phyloP scores from a whole-genome alignment of 2,888 invertebrate species.

The Zygogramma bicolorata region DNA sequence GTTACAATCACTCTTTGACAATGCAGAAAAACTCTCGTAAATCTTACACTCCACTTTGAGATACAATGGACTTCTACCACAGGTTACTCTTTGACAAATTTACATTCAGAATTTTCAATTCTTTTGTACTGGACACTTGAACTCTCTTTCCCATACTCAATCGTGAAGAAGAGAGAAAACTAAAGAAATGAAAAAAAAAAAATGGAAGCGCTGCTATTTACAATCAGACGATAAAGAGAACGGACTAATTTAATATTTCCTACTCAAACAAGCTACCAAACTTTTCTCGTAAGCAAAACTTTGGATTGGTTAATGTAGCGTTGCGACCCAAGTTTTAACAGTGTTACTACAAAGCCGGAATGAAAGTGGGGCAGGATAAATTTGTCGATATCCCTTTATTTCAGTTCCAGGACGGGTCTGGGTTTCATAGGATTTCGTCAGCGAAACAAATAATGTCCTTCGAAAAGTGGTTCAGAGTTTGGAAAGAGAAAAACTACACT shows the following conservation, averaged over 20 bases:
- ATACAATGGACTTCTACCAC: too few relatives aligned
- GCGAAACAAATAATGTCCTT: background rate
- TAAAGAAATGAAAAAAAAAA: too few relatives aligned
- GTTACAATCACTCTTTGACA: too few relatives aligned
- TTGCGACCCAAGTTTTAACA: conserved; percentile 13
- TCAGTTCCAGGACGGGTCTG: background rate
- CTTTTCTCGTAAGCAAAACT: conserved; percentile 25
- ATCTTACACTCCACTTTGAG: too few relatives aligned
- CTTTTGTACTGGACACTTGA: too few relatives aligned
- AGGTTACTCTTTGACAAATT: too few relatives aligned
- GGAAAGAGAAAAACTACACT: too few relatives aligned
- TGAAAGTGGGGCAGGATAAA: background rate
- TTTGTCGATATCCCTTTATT: background rate
- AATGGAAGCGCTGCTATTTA: background rate
- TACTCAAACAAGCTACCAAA: conserved; percentile 5
- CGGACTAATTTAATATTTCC: conserved; percentile 15
- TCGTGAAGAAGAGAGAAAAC: background rate
- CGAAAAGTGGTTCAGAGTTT: background rate
- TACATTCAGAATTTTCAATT: too few relatives aligned
- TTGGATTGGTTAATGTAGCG: conserved; percentile 28
- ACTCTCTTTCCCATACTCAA: too few relatives aligned
- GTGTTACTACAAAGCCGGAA: background rate
- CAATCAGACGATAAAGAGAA: background rate
- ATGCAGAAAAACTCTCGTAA: too few relatives aligned
- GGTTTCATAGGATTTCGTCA: background rate